phyloP scores from a whole-genome alignment of 2,888 invertebrate species.

The Sussaba pulchella region DNA sequence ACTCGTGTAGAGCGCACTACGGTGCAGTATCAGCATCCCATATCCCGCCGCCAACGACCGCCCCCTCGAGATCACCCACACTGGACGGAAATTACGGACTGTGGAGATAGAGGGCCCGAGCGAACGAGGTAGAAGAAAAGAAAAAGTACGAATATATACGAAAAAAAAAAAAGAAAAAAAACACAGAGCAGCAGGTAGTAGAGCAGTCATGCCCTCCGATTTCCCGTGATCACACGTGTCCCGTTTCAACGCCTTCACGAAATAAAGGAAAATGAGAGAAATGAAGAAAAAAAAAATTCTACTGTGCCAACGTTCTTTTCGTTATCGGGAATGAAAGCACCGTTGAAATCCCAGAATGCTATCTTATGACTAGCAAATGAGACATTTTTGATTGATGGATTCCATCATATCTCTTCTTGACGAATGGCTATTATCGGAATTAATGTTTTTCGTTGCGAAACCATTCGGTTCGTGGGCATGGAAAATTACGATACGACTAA shows the following conservation, averaged over 20 bases:
- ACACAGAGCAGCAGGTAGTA: conserved; percentile 2
- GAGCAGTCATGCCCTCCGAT: conserved; percentile 42
- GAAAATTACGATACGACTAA: conserved; percentile 18
- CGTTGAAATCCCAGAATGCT: not conserved
- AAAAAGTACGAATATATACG: not conserved
- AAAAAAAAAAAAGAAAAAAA: conserved; percentile 12
- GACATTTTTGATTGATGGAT: not conserved
- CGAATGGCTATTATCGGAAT: not conserved
- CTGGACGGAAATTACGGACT: conserved; percentile 64
- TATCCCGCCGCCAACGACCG: not conserved
- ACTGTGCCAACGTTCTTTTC: not conserved
- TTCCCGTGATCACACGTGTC: conserved; percentile 37
- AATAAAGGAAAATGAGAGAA: no score
- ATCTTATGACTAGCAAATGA: not conserved
- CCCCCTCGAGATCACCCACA: conserved; percentile 26
- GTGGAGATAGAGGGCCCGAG: conserved; percentile 23
- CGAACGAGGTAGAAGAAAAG: conserved; percentile 47
- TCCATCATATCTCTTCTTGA: not conserved
- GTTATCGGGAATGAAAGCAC: not conserved
- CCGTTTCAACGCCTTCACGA: conserved; percentile 5
- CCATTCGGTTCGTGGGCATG: not conserved
- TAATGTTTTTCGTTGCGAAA: not conserved
- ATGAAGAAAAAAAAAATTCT: not conserved
- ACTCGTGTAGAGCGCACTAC: conserved; percentile 55
- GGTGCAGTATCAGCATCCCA: conserved; percentile 24